These are phyloP conservation scores for Panagrolaimus sp. DNA, from an alignment of 1,140 invertebrate species.

Conservation along the genomic window DNA sequence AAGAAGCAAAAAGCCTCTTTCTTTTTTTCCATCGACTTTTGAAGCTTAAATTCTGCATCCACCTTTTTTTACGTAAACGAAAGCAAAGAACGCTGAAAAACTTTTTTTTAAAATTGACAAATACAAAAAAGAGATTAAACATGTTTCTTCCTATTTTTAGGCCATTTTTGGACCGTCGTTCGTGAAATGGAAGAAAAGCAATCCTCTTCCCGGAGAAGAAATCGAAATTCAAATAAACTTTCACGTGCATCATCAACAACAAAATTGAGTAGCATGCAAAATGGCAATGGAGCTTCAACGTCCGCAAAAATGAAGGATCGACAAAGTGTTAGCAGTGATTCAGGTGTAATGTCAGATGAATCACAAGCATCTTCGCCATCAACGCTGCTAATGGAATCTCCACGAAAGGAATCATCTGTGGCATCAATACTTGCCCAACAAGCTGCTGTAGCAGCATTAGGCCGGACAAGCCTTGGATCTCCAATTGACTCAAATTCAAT, in stretches of 20 bases:
- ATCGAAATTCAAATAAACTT: conserved; percentile 31
- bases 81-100: no score
- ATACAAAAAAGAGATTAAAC: neutral
- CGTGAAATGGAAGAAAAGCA: conserved; percentile 50
- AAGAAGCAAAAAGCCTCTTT: no score
- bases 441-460: neutral
- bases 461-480: neutral
- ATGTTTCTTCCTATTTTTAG: conserved; percentile 30
- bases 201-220: conserved; percentile 37
- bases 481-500: neutral
- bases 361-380: conserved; percentile 23
- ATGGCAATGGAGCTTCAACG: conserved; percentile 3
- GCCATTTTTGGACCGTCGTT: conserved; percentile 56
- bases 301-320: conserved; percentile 23
- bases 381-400: conserved; percentile 12
- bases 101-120: no score
- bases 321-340: conserved; percentile 33
- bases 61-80: no score
- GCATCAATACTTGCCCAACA: conserved; percentile 1
- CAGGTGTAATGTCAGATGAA: conserved; percentile 34
- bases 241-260: neutral
- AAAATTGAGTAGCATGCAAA: neutral
- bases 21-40: no score
- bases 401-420: conserved; percentile 3
- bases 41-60: no score